A percentile compares a stretch with the other conserved stretches of the same genome.
phyloP scores from a whole-genome alignment of 1,140 invertebrate genomes.

The Drosophila kanapiae region DNA sequence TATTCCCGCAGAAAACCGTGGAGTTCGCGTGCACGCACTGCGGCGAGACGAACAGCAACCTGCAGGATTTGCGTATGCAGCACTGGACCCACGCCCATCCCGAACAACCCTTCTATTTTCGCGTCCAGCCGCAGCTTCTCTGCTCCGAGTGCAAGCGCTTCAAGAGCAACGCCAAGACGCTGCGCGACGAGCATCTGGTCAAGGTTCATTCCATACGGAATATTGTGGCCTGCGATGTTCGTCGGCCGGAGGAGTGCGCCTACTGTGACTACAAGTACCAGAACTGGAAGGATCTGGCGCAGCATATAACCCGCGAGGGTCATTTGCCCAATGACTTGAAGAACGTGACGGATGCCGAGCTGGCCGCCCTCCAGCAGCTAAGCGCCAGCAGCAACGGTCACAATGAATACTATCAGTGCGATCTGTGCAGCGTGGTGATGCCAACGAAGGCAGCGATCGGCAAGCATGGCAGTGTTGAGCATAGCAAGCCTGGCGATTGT shows the following conservation, averaged over 20 bases:
- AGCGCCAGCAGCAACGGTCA: neutral
- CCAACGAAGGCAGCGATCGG: slow-evolving; percentile 45
- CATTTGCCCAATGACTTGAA: slow-evolving; percentile 63
- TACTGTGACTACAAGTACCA: slow-evolving; percentile 49
- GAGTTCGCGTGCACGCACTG: slow-evolving; percentile 60
- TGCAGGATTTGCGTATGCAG: slow-evolving; percentile 36
- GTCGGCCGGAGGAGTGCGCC: slow-evolving; percentile 42
- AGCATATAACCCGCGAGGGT: slow-evolving; percentile 20
- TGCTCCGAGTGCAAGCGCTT: slow-evolving; percentile 49
- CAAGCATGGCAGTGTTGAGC: slow-evolving; percentile 44
- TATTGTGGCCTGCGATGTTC: slow-evolving; percentile 51
- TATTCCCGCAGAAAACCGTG: slow-evolving; percentile 5
- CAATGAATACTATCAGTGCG: slow-evolving; percentile 58
- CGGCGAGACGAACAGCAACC: slow-evolving; percentile 15
- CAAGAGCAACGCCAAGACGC: slow-evolving; percentile 37
- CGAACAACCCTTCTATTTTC: slow-evolving; percentile 59
- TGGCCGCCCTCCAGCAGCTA: slow-evolving; percentile 23
- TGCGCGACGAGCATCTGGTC: slow-evolving; percentile 44
- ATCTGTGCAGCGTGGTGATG: slow-evolving; percentile 54
- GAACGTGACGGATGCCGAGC: slow-evolving; percentile 34
- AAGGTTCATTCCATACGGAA: slow-evolving; percentile 13
- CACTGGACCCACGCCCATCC: slow-evolving; percentile 51
- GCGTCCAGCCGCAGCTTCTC: slow-evolving; percentile 52
- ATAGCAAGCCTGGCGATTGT: slow-evolving; percentile 17
- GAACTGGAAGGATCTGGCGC: slow-evolving; percentile 9